phyloP scores from a whole-genome alignment of 2,888 invertebrate genomes.

The Ornithoptera priamus region DNA sequence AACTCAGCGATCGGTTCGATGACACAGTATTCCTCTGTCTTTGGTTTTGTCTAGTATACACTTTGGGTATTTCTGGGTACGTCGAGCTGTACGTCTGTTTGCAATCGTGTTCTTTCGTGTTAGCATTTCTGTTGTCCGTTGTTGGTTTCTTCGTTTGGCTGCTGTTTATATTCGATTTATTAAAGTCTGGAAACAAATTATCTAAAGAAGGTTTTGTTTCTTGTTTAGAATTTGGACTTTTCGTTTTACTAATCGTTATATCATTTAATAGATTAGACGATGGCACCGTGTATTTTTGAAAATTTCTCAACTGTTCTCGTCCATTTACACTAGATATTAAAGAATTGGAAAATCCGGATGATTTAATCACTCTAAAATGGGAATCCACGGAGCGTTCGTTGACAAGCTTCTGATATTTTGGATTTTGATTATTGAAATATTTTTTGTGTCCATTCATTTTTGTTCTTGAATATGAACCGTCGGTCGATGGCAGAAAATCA shows the following conservation, averaged over 20 bases:
- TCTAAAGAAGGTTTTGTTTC: background rate
- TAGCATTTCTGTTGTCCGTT: conserved; percentile 1
- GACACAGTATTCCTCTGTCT: conserved; percentile 14
- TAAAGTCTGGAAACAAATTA: conserved; percentile 4
- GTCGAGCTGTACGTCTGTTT: conserved; percentile 2
- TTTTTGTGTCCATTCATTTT: conserved; percentile 42
- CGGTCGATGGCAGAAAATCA: conserved; percentile 42
- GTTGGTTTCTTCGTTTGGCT: conserved; percentile 16
- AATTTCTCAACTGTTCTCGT: conserved; percentile 11
- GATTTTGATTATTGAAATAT: conserved; percentile 41
- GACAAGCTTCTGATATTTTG: conserved; percentile 38
- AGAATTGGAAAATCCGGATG: conserved; percentile 19
- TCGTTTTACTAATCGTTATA: conserved; percentile 9
- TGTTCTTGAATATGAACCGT: conserved; percentile 37
- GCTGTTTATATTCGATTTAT: conserved; percentile 4
- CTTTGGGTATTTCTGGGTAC: background rate
- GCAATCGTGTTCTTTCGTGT: conserved; percentile 2
- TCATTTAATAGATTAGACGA: background rate
- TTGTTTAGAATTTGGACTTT: conserved; percentile 10
- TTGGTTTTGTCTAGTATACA: conserved; percentile 10
- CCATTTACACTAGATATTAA: conserved; percentile 3
- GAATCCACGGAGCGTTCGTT: conserved; percentile 49
- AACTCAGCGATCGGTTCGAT: conserved; percentile 1
- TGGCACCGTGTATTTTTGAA: conserved; percentile 14
- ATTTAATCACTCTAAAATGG: conserved; percentile 49